phyloP scores from a whole-genome alignment of 2,797 vertebrate genomes.

The Myiothlypis coronata region DNA sequence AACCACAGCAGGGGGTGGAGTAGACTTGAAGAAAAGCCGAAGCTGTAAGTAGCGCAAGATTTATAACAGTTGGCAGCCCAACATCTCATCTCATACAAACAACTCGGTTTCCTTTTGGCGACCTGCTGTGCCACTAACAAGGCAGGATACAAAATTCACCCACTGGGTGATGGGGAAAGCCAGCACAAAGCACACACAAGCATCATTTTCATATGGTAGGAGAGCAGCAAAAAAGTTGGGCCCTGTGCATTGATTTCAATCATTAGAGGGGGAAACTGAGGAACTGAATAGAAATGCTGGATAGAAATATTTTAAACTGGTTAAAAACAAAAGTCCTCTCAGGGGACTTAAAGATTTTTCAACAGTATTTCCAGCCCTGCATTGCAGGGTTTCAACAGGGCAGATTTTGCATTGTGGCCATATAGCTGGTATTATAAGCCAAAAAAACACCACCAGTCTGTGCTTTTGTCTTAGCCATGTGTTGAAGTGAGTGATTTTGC shows the following conservation, averaged over 20 bases:
- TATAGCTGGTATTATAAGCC: background rate
- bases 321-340: background rate
- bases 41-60: slow-evolving; percentile 47
- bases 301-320: background rate
- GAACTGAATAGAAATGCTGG: background rate
- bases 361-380: background rate
- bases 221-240: background rate
- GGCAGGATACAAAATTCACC: slow-evolving; percentile 45
- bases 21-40: slow-evolving; percentile 37
- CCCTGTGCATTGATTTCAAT: fast-evolving
- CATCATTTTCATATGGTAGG: background rate
- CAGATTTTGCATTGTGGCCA: background rate
- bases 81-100: slow-evolving; percentile 45
- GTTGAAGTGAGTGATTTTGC: background rate
- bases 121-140: slow-evolving; percentile 59
- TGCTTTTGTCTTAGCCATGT: background rate
- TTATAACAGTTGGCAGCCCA: slow-evolving; percentile 61
- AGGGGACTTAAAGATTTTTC: background rate
- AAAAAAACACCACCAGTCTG: background rate
- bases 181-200: background rate
- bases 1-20: slow-evolving; percentile 58
- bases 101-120: slow-evolving; percentile 25
- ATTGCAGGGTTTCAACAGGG: background rate
- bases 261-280: slow-evolving; percentile 6
- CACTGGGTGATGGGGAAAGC: slow-evolving; percentile 45